These are phyloP conservation scores for Petrocephalus sullivani DNA, from an alignment of 2,797 vertebrate species.

Conservation along the genomic window DNA sequence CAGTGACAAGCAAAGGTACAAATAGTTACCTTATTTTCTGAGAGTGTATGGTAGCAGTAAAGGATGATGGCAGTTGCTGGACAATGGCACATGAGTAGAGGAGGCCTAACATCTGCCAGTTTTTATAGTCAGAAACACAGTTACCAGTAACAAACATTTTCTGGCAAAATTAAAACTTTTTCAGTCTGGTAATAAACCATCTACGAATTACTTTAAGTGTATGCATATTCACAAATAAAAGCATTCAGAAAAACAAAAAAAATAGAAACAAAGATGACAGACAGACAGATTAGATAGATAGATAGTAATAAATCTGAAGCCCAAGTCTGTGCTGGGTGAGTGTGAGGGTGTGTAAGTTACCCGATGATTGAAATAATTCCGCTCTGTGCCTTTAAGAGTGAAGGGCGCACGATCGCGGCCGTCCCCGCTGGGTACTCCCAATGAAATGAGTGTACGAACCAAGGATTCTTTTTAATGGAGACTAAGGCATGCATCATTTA, in stretches of 20 bases:
- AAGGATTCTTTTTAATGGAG: constrained; percentile 16
- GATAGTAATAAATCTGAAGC: background rate
- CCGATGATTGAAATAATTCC: background rate
- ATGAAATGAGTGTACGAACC: constrained; percentile 23
- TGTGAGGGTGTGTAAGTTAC: background rate
- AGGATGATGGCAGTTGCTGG: background rate
- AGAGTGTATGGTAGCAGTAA: background rate
- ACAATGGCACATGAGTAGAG: background rate
- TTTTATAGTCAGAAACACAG: background rate
- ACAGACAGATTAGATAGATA: no score
- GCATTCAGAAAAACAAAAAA: background rate
- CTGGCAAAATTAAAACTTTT: background rate
- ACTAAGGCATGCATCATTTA: background rate
- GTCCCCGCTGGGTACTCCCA: constrained; percentile 7
- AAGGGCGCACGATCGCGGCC: constrained; percentile 14
- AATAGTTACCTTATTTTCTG: no score
- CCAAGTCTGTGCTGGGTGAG: background rate
- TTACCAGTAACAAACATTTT: background rate
- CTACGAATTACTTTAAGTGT: background rate
- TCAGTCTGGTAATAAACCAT: background rate
- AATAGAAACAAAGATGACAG: background rate
- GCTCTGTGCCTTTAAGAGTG: constrained; percentile 41
- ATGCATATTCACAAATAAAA: background rate
- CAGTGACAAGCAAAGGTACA: no score
- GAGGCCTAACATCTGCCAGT: background rate